phyloP scores from a whole-genome alignment of 2,888 invertebrate genomes.

The Coenonympha glycerion region DNA sequence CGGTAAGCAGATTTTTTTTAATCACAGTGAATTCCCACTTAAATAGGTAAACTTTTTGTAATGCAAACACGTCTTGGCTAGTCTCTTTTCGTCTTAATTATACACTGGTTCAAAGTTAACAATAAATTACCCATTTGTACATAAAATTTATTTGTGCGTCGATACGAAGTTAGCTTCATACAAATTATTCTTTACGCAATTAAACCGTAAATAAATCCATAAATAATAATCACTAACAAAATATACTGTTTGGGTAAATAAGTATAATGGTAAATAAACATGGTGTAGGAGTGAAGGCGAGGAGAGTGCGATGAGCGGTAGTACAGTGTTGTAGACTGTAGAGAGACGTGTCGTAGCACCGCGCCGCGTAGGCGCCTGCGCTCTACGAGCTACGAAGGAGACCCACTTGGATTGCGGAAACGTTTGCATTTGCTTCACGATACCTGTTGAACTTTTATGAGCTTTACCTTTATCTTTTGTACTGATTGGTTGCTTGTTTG shows the following conservation, averaged over 20 bases:
- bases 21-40: no score
- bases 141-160: no score
- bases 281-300: conserved; percentile 14
- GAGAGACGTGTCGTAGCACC: conserved; percentile 34
- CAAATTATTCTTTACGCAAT: not conserved
- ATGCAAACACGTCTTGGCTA: no score
- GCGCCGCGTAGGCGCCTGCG: conserved; percentile 68
- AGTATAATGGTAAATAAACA: conserved; percentile 18
- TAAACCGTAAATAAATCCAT: not conserved
- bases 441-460: conserved; percentile 36
- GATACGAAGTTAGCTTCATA: no score
- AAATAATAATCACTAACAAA: not conserved
- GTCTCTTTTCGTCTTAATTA: no score
- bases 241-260: not conserved
- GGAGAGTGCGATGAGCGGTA: conserved; percentile 17
- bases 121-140: no score
- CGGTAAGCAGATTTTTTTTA: no score
- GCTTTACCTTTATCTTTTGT: no score
- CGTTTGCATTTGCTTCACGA: conserved; percentile 26
- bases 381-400: conserved; percentile 55
- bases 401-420: conserved; percentile 36
- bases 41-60: no score
- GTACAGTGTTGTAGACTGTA: conserved; percentile 18
- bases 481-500: no score
- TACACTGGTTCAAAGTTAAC: no score